Conservation (phyloP, 2,113 vertebrate genomes). For the Nanorana parkeri region DNA sequence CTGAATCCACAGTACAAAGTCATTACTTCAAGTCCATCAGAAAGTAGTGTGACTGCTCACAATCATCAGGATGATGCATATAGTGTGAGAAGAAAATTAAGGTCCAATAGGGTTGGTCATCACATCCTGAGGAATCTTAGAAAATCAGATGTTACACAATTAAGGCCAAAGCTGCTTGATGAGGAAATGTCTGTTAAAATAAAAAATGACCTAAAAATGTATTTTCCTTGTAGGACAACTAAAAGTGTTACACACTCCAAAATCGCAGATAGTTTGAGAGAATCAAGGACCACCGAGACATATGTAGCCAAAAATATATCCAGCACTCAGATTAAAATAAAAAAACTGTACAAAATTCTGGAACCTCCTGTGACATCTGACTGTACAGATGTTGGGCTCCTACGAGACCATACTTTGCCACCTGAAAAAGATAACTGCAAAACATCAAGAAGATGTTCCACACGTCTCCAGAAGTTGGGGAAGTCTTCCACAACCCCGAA, state of each 20-base stretch:
- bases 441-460: conserved; percentile 74
- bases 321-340: conserved; percentile 5
- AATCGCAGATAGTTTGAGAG: conserved; percentile 66
- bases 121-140: conserved; percentile 87
- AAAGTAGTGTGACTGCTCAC: neutral
- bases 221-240: neutral
- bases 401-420: conserved; percentile 73
- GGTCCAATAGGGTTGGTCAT: conserved; percentile 90
- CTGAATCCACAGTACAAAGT: neutral
- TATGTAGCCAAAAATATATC: conserved; percentile 9
- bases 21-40: neutral
- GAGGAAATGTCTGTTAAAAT: conserved; percentile 61
- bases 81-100: conserved; percentile 77
- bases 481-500: conserved; percentile 82
- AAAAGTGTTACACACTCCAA: neutral
- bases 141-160: conserved; percentile 89
- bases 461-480: conserved; percentile 83
- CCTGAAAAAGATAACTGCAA: conserved; percentile 77
- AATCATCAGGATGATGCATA: neutral
- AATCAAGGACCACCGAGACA: neutral
- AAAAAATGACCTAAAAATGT: conserved; percentile 50
- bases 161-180: conserved; percentile 78
- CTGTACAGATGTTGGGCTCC: conserved; percentile 70
- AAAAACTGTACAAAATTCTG: neutral
- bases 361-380: neutral